Conservation (phyloP, 2,888 invertebrate genomes). For the Drosophila greeni region DNA sequence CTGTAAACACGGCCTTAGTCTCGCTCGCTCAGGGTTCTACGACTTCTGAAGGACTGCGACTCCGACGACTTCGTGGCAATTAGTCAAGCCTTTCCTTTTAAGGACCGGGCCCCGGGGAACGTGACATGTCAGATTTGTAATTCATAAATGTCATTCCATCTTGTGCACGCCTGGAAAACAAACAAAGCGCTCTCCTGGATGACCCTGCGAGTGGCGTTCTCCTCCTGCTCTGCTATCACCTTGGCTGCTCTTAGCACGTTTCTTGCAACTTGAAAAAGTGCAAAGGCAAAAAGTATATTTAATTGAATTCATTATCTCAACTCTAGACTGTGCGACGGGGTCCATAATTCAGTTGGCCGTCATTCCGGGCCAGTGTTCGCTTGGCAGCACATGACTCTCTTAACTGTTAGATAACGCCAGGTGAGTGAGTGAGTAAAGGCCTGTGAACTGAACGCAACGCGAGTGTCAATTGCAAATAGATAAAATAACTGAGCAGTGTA, state of each 20-base stretch:
- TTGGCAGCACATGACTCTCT: constrained; percentile 26
- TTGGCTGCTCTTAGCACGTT: constrained; percentile 8
- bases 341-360: constrained; percentile 8
- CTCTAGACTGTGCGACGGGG: constrained; percentile 5
- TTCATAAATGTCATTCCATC: constrained; percentile 43
- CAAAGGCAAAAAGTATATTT: neutral
- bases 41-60: constrained; percentile 38
- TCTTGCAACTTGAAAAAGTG: neutral
- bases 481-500: constrained; percentile 5
- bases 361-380: constrained; percentile 8
- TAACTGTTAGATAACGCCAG: constrained; percentile 23
- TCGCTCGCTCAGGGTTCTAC: constrained; percentile 32
- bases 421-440: constrained; percentile 9
- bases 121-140: constrained; percentile 55
- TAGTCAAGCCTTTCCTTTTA: constrained; percentile 5
- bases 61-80: constrained; percentile 8
- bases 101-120: constrained; percentile 20
- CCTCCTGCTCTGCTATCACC: constrained; percentile 8
- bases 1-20: constrained; percentile 37
- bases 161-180: constrained; percentile 24
- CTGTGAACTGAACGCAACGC: constrained; percentile 17
- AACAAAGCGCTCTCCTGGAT: constrained; percentile 1
- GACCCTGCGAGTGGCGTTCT: neutral
- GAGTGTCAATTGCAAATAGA: constrained; percentile 23
- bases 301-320: constrained; percentile 19